Evolutionary conservation across 1,140 invertebrate genomes (phyloP), one percentile per base, ranked within the genome.

Genomic region (Drosophila lacteicornis): DNA sequence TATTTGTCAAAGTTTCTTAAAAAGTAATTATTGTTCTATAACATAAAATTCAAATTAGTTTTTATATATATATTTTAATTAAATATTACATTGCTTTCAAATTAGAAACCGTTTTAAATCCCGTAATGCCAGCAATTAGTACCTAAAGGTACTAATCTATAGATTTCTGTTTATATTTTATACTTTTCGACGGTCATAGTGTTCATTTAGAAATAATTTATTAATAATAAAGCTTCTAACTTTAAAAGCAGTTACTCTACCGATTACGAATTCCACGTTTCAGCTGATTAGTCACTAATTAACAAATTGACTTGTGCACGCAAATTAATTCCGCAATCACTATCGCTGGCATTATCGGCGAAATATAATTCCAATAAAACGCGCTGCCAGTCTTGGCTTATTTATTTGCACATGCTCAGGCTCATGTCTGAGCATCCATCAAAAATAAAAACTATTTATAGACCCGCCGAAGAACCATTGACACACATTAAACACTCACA

Each of bases 391-490:
- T 5, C 59, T 12, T 49, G 13, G n/a, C 3, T 42, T 33, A 9
- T 50, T 58, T 57, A 59, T 50, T 50, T 50, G 45, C 30, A 49
- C 36, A 50, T 50, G 25, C 42, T 68, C 36, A 49, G 42, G 25
- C 42, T 68, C 25, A 40, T 58, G 51, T 19, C 27, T 22, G 13
- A 42, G 66, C 60, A 57, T 56, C 4, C 33, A 36, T 57, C 47
- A 65, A 57, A 57, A 66, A 43, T 45, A 45, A 45, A 67, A 75
- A 66, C 59, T 76, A 76, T 76, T 76, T 53, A 40, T 76, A 66
- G 73, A 17, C n/a, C 19, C 57, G 45, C 56, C 61, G 61, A 42
- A 60, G 62, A 55, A 38, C 8, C 33, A 43, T 67, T 76, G 73
- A 47, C 66, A 75, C 55, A 77, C 70, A 75, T 75, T 75, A 19